phyloP scores from a whole-genome alignment of 2,113 vertebrate species.

The Thunnus thynnus region DNA sequence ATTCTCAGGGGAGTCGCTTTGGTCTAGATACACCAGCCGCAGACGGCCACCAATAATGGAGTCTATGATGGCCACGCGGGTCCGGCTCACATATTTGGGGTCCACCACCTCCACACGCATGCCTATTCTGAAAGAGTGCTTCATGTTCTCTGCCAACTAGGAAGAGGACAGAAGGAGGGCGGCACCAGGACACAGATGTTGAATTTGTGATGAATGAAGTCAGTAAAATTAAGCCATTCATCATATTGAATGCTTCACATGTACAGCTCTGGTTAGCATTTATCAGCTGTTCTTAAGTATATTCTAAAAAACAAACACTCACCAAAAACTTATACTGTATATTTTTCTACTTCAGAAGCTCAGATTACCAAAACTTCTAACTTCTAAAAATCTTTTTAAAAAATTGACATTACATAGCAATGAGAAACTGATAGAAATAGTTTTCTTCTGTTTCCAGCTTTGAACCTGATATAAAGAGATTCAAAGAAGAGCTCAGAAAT shows the following conservation, averaged over 20 bases:
- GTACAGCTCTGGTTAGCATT: no score
- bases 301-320: no score
- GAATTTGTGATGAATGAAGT: background rate
- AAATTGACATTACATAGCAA: no score
- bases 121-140: constrained; percentile 88
- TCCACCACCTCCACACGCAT: constrained; percentile 96
- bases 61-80: constrained; percentile 90
- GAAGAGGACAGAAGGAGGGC: background rate
- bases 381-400: no score
- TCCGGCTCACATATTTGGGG: constrained; percentile 89
- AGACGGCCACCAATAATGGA: constrained; percentile 91
- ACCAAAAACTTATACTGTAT: no score
- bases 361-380: no score
- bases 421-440: no score
- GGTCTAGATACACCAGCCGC: constrained; percentile 91
- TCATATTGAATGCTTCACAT: background rate
- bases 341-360: no score
- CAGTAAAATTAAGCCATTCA: background rate
- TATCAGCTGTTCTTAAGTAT: no score
- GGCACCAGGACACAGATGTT: background rate
- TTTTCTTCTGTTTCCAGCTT: no score
- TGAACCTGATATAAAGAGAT: no score
- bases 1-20: constrained; percentile 78
- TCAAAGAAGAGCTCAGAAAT: no score
- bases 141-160: constrained; percentile 93